Evolutionary conservation across 2,113 vertebrate genomes (phyloP), one percentile per base, ranked within the genome.

Genomic region (Meleagris gallopavo): DNA sequence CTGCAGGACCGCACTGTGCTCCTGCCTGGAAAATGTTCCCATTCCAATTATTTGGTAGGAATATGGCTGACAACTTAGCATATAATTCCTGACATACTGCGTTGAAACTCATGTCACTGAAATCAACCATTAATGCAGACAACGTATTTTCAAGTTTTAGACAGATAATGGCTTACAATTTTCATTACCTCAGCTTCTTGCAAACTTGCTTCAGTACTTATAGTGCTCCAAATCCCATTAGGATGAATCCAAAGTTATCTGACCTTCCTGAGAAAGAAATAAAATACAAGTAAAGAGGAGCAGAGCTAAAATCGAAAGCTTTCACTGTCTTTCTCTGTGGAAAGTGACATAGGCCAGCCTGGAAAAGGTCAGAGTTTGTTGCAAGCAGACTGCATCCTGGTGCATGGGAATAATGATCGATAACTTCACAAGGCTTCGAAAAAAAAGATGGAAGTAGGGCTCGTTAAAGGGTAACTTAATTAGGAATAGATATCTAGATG

Each of bases 1-100:
- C 88, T 93, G 86, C 94, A 62, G 67, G 7, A 82, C 88, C 74
- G 79, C 82, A 46, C 77, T 55, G 85, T 13, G 66, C 83, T 86
- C 78, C 93, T 71, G 55, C 62, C 72, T 79, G 82, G 85, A 91
- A 90, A 95, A 86, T 61, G 85, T 67, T 93, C 79, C 83, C 69
- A 57, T 93, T 77, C 95, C 95, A 94, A 97, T 97, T 97, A 97
- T 87, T 95, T 96, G 94, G 96, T 96, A 97, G 97, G 96, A 95
- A 93, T 95, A 73, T 74, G 96, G 92, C 96, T 86, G 90, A 92
- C 89, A 96, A 97, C 96, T 97, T 77, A 95, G 91, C 91, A 85
- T 80, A 96, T 96, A 92, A 73, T 97, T 97, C 95, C 66, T 90
- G 94, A 95, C 93, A 86, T 92, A 75, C 83, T 93, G 89, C 70